A percentile compares a stretch with the other conserved stretches of the same genome.
Evolutionary conservation across 2,797 vertebrate species (phyloP).

Genomic region (Sebastolobus alascanus): DNA sequence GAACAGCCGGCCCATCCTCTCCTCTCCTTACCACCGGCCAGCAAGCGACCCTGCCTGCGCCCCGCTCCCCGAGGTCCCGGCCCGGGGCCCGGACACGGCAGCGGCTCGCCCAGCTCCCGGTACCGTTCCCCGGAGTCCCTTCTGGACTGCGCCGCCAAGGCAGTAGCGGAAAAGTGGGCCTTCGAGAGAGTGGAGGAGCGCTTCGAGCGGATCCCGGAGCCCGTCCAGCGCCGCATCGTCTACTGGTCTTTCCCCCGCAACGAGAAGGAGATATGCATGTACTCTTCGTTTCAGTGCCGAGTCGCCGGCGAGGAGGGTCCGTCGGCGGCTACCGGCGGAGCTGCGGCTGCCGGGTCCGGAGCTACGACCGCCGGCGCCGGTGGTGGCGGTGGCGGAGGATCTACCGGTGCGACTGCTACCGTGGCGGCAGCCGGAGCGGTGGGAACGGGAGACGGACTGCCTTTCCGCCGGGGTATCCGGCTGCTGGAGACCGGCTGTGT

Average conservation of each 20-base stretch:
- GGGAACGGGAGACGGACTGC: conserved; percentile 90
- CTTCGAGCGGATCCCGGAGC: conserved; percentile 98
- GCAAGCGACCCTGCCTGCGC: conserved; percentile 93
- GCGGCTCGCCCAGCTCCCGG: conserved; percentile 80
- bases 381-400: conserved; percentile 78
- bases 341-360: conserved; percentile 74
- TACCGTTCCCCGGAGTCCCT: conserved; percentile 92
- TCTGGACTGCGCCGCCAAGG: conserved; percentile 96
- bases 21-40: conserved; percentile 84
- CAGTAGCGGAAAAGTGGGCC: conserved; percentile 97
- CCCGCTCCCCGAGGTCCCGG: conserved; percentile 88
- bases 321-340: conserved; percentile 68
- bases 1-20: conserved; percentile 88
- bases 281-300: conserved; percentile 96
- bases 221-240: conserved; percentile 97
- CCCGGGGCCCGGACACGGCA: conserved; percentile 85
- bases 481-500: conserved; percentile 97
- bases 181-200: conserved; percentile 98
- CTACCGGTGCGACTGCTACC: conserved; percentile 73
- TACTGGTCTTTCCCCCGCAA: conserved; percentile 98
- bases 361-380: conserved; percentile 71
- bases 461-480: conserved; percentile 95
- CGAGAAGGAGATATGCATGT: conserved; percentile 99
- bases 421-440: conserved; percentile 75
- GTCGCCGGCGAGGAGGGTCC: conserved; percentile 87